Base-by-base conservation (phyloP, 2,797 vertebrate genomes). In the Myripristis jacobus region DNA sequence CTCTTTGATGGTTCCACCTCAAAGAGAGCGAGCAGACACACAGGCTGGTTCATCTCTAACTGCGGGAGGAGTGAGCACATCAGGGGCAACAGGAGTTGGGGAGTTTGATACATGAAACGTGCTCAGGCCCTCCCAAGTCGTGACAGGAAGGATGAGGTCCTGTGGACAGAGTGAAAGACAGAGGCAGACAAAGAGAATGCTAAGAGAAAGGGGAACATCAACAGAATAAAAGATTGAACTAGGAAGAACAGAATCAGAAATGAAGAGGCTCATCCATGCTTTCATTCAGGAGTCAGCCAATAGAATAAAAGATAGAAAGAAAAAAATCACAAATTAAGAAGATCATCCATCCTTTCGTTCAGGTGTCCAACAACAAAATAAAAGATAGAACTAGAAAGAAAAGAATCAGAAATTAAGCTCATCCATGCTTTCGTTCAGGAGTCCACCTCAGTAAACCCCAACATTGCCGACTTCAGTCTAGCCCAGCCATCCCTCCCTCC, bases 1-100 rank as follows among this genome's bases (percentile, higher is more conserved):
- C 64, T 50, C 85, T 92, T 92, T 92, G 90, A 92, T 86, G 87
- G 78, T 57, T 66, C 60, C 3, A 58, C 70, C 87, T 88, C 89
- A 90, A 84, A 91, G 88, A 82, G 70, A 67, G 57, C 65, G 18
- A 80, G 79, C 81, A 88, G 89, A 89, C 89, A 89, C 73, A 70
- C 74, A 81, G 80, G 56, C 83, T 75, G 83, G 83, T 84, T 92
- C 85, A 76, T 91, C 86, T 76, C 83, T 69, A 80, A 82, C 83
- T 80, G 48, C 81, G 24, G 63, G 68, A 85, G 77, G 79, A 86
- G 81, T 29, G 12, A 72, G 73, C 77, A 36, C 82, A 73, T 70
- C 19, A 71, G 51, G 66, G 54, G 72, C 63, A 76, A 71, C 66
- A 53, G 68, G 64, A 87, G 69, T 36, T 24, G 66, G 79, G 74